Base-by-base conservation (phyloP, 1,140 invertebrate genomes). In the Antheraea mylitta region DNA sequence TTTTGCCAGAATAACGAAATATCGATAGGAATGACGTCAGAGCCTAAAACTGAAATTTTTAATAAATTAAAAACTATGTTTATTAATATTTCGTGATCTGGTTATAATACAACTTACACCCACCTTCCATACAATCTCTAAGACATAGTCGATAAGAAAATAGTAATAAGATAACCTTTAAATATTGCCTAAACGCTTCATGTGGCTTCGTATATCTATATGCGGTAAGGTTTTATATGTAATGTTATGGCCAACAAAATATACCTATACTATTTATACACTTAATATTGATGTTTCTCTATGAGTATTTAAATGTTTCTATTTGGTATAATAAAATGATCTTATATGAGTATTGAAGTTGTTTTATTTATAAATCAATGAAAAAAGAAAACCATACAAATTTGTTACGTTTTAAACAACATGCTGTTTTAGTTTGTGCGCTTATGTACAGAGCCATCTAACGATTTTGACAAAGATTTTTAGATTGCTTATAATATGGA, bases 111-210 rank as follows among this genome's bases (percentile, higher is more conserved):
- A 53, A 53, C 6, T 53, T 53, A 53, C 45, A 6, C 45, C 45
- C 45, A 53, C 45, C 45, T 53, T 53, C 45, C 38, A 10, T 42
- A 42, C 38, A 42, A 42, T 42, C 38, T 42, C 38, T 42, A 42
- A 42, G 38, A 53, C 16, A 53, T 53, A 53, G 45, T 16, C 16
- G 11, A 53, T 53, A 53, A 53, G 45, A 53, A 22, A 61, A 63
- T 63, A 63, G 61, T 37, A 16, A 37, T 63, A 63, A 63, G 37
- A 16, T 63, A 37, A 61, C 59, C 59, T 63, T n/a, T 36, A 53
- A 10, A 53, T n/a, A 37, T 6, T n/a, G 61, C 61, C 19, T 63
- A 53, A 42, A 63, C 30, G 61, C 61, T 63, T 61, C 13, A 53
- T 53, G 13, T 37, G 61, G 61, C 30, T 63, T 63, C 59, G 11